Conservation (phyloP, 1,140 invertebrate genomes). For the Drosophila virilis region DNA sequence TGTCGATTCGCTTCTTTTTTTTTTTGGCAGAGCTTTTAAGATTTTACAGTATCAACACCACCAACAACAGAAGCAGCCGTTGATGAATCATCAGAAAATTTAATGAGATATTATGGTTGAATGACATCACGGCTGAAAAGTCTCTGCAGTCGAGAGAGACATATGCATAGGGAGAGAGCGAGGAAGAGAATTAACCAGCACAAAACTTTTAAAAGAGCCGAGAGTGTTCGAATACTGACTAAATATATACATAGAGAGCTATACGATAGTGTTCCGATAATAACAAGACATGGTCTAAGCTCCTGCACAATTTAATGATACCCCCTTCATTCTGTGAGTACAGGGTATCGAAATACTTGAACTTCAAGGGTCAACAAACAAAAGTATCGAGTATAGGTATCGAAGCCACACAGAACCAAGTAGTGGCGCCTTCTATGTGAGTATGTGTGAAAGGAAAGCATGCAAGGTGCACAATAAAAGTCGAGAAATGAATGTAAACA, state of each 20-base stretch:
- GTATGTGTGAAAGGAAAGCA: background rate
- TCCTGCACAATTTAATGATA: no score
- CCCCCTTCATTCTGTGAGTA: background rate
- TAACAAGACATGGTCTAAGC: no score
- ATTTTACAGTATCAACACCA: constrained; percentile 10
- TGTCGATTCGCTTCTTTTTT: constrained; percentile 44
- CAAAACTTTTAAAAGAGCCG: background rate
- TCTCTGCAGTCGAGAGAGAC: background rate
- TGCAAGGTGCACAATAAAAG: background rate
- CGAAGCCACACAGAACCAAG: background rate
- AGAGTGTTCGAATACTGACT: no score
- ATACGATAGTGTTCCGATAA: no score
- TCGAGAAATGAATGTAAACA: constrained; percentile 17
- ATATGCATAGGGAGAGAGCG: background rate
- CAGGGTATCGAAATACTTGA: constrained; percentile 4
- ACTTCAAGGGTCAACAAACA: constrained; percentile 5
- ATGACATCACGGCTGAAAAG: constrained; percentile 64
- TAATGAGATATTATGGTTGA: constrained; percentile 73
- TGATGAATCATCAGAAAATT: constrained; percentile 76
- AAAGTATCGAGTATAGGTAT: background rate
- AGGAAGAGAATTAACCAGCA: background rate
- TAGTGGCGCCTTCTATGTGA: constrained; percentile 20
- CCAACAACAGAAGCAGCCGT: constrained; percentile 28
- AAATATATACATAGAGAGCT: no score
- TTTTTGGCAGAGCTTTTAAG: constrained; percentile 41